Percentiles rank a stretch among this genome's conserved stretches.
Evolutionary conservation across 2,113 vertebrate species (phyloP).

Genomic region (Tringa solitaria): DNA sequence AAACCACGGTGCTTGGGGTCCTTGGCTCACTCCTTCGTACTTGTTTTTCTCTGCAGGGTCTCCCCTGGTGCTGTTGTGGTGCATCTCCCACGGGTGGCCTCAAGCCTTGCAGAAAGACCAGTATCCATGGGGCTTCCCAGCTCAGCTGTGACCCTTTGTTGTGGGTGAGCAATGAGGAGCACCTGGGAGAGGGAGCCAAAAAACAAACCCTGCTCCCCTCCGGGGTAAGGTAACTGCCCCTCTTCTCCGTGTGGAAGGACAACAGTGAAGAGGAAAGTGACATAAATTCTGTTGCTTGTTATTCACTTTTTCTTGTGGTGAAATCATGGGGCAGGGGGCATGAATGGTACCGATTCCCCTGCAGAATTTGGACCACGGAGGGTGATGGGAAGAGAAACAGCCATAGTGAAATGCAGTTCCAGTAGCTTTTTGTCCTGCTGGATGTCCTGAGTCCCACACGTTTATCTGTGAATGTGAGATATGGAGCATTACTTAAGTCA

Average conservation of each 20-base stretch:
- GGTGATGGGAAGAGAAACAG: not conserved
- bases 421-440: not conserved
- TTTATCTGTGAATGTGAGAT: not conserved
- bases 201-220: not conserved
- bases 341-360: not conserved
- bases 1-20: not conserved
- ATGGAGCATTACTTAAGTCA: not conserved
- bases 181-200: not conserved
- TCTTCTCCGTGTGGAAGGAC: not conserved
- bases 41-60: not conserved
- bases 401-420: not conserved
- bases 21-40: not conserved
- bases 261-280: not conserved
- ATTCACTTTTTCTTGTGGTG: not conserved
- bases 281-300: not conserved
- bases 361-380: not conserved
- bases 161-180: not conserved
- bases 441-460: not conserved
- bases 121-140: not conserved
- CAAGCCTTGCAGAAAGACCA: not conserved
- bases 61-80: not conserved
- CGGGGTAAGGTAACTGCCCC: accelerated
- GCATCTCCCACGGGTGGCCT: not conserved
- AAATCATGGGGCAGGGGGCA: not conserved
- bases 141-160: not conserved